These are phyloP conservation scores for Portunus trituberculatus DNA, from an alignment of 1,140 invertebrate genomes.

Conservation along the genomic window DNA sequence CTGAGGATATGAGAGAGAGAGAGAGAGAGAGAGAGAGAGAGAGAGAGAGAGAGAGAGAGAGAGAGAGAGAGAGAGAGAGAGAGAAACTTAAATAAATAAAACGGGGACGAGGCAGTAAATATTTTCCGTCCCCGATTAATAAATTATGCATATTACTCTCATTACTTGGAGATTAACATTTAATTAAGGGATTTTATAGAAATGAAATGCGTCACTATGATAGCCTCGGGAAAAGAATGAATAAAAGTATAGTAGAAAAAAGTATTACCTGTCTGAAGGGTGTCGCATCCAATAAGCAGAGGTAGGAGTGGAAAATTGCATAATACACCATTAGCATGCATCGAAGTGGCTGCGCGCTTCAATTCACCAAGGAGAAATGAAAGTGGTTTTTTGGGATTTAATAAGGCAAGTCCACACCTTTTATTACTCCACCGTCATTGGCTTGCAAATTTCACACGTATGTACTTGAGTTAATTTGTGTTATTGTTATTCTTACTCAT, in stretches of 20 bases:
- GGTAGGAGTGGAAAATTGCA: not conserved
- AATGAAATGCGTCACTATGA: not conserved
- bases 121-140: conserved; percentile 2
- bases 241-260: not conserved
- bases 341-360: not conserved
- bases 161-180: conserved; percentile 15
- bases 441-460: too few species aligned
- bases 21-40: not conserved
- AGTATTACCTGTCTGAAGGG: not conserved
- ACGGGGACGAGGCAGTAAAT: not conserved
- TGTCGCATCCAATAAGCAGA: not conserved
- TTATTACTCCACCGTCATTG: too few species aligned
- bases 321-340: not conserved
- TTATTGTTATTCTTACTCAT: too few species aligned
- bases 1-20: not conserved
- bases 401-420: not conserved
- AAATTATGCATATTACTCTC: not conserved
- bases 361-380: not conserved
- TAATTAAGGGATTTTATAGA: conserved; percentile 10
- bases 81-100: not conserved
- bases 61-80: conserved; percentile 16
- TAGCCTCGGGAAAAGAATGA: not conserved
- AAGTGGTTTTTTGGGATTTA: not conserved
- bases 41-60: conserved; percentile 16
- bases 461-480: too few species aligned